Evolutionary conservation across 2,888 invertebrate species (phyloP), one percentile per base, ranked within the genome.

Genomic region (Tetramorium bicarinatum): DNA sequence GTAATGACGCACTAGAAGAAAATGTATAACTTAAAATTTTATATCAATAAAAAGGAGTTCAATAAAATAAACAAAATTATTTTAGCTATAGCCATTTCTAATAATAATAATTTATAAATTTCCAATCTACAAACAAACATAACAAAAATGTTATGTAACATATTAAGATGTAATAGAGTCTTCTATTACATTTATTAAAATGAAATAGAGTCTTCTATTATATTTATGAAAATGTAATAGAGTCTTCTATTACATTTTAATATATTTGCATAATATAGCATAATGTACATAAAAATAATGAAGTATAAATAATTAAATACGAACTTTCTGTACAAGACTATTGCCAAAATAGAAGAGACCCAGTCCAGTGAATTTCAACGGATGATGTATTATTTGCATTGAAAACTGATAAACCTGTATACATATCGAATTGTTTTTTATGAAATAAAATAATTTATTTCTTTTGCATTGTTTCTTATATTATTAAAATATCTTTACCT

Each of bases 361-460:
- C 18, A 66, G 1, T 56, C 69, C 82, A 77, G 49, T 47, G 11
- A 82, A 77, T 34, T 56, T 69, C 29, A 82, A 9, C 3, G 77
- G 82, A 25, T 52, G 44, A 13, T 61, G 41, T 15, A 49, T 66
- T 15, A 49, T 4, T 82, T 77, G 76, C 18, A 83, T 62, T 49
- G 21, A 61, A 59, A 83, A 83, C 41, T 83, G 77, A 8, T 34
- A 21, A 29, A 67, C 44, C 83, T 83, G 59, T 3, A 29, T 13
- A 77, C 41, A 52, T 3, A 66, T 38, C 9, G 15, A 77, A 67
- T 13, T n/a, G 18, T 21, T 41, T 41, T 64, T 75, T 6, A 69
- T 47, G 15, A 18, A 54, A 49, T 66, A 15, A 76, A 38, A 38
- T 29, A 8, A 66, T 67, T 52, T 66, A n/a, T 25, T 25, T 18